A percentile compares a stretch with the other conserved stretches of the same genome.
phyloP scores from a whole-genome alignment of 2,797 vertebrate species.

The Adelosebastes latens region DNA sequence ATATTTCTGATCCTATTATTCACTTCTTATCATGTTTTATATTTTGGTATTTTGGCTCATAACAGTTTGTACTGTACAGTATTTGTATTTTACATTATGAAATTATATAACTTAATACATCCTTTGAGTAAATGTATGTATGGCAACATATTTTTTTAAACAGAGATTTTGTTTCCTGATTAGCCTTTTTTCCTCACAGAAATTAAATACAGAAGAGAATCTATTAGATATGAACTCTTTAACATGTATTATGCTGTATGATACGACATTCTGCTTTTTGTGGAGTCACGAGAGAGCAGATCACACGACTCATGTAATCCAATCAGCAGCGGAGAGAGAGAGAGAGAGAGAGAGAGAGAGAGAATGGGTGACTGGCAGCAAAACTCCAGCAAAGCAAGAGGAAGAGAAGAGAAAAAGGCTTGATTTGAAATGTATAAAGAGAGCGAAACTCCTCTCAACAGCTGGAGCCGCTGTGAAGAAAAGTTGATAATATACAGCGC shows the following conservation, averaged over 20 bases:
- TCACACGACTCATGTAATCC: neutral
- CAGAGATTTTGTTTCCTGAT: neutral
- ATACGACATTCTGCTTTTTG: neutral
- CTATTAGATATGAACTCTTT: slow-evolving; percentile 25
- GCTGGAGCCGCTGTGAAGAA: neutral
- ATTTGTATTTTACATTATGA: slow-evolving; percentile 13
- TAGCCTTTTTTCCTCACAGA: neutral
- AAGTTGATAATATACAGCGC: neutral
- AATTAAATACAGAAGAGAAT: neutral
- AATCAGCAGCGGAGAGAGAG: slow-evolving; percentile 4
- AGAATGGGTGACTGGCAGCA: neutral
- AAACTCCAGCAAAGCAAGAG: slow-evolving; percentile 24
- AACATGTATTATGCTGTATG: slow-evolving; percentile 38
- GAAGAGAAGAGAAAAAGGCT: neutral
- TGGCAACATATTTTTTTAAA: neutral
- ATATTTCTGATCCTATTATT: neutral
- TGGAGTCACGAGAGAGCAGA: slow-evolving; percentile 27
- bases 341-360: neutral
- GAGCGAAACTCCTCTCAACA: slow-evolving; percentile 31
- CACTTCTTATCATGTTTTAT: neutral
- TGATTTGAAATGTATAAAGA: slow-evolving; percentile 43
- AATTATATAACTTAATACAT: slow-evolving; percentile 19
- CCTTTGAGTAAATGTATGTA: neutral
- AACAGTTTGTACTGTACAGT: neutral
- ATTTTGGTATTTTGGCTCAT: neutral